These are phyloP conservation scores for Drosophila robusta DNA, from an alignment of 2,888 invertebrate species.

Conservation along the genomic window DNA sequence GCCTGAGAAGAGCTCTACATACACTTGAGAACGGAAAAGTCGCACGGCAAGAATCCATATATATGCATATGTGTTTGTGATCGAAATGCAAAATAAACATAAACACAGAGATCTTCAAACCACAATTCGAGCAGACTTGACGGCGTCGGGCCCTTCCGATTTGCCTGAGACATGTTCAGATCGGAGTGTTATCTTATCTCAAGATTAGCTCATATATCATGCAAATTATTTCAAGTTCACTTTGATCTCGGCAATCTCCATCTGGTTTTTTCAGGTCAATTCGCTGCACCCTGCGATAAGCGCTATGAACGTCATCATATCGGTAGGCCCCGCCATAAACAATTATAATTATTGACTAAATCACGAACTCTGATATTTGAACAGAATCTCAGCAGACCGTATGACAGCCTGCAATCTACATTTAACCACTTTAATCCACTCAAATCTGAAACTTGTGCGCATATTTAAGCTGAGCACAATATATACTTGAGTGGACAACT, in stretches of 20 bases:
- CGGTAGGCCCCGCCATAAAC: background rate
- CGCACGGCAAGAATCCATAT: conserved; percentile 9
- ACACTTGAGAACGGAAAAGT: conserved; percentile 14
- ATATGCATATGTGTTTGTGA: conserved; percentile 2
- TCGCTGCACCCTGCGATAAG: conserved; percentile 10
- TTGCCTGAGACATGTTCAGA: background rate
- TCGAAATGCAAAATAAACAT: conserved; percentile 6
- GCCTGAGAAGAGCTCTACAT: conserved; percentile 23
- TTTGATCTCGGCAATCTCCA: conserved; percentile 2
- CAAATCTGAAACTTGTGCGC: too few species aligned
- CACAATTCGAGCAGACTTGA: conserved; percentile 27
- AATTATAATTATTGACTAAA: conserved; percentile 6
- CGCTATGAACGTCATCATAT: conserved; percentile 8
- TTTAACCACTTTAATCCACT: conserved; percentile 12
- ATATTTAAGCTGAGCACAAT: conserved; percentile 3
- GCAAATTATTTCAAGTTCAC: background rate
- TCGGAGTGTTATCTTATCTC: background rate
- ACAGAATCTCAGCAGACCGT: background rate
- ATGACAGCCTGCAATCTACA: conserved; percentile 8
- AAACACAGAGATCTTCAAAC: background rate
- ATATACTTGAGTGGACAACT: background rate
- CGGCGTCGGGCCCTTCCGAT: conserved; percentile 21
- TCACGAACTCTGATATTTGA: conserved; percentile 4
- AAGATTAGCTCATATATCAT: background rate
- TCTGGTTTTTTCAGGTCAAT: conserved; percentile 16